Base-by-base conservation (phyloP, 53 echinoderm and acorn worm genomes). In the Glandiceps talaboti region DNA sequence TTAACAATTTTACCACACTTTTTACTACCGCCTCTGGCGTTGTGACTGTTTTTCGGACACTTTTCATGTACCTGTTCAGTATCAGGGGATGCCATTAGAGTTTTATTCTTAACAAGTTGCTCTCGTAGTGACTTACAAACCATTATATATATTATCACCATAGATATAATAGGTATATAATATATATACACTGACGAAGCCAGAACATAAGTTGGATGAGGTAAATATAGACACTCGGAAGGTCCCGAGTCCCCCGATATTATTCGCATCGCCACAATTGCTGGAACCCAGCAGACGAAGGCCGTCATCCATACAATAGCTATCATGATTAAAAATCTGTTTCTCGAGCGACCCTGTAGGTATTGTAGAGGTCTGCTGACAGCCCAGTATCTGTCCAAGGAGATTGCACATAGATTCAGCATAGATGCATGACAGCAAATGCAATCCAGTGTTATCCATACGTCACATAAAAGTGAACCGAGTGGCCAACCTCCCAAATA, bases 401-500 rank as follows among this genome's bases (percentile, higher is more conserved):
- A 88, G 32, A 91, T 91, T 86, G 88, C 81, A 73, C 86, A 84
- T 27, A 91, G 83, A 31, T 84, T 86, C 1, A 91, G 82, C 77
- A 91, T 81, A 14, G 91, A 91, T 25, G 86, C 91, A 1, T 88
- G 85, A 73, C 88, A 88, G 75, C 88, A 88, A 76, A 86, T 82
- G 82, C 88, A 89, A 30, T 91, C 88, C 27, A 82, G 0, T 0
- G 76, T 76, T 31, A 84, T 91, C 91, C 91, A 91, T 14, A 91
- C 30, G 73, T 89, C 91, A 33, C 91, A 91, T 45, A 89, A 30
- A 1, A 91, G 0, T 20, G 73, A 77, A 0, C 91, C 91, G 0
- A 91, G 78, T 29, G 88, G 86, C 91, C 91, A 91, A 73, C 80
- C 75, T 30, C 89, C 91, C 30, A 86, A 29, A 29, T 88, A 82